These are phyloP conservation scores for Trematomus loennbergii DNA, from an alignment of 2,113 vertebrate species.

Conservation along the genomic window DNA sequence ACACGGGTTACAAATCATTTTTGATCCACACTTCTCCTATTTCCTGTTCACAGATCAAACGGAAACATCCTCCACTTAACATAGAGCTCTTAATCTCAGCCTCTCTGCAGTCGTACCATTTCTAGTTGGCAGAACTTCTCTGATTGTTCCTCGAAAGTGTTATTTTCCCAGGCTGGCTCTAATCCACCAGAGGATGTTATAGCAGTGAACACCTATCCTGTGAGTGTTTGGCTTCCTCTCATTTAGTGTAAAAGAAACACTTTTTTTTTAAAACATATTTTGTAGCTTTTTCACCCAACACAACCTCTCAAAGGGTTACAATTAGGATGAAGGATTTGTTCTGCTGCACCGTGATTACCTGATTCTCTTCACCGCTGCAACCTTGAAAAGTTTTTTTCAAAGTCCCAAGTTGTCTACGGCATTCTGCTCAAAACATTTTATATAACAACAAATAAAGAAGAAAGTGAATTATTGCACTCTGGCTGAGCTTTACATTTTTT, in stretches of 20 bases:
- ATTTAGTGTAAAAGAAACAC: constrained; percentile 30
- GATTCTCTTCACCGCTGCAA: constrained; percentile 6
- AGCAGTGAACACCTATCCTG: constrained; percentile 77
- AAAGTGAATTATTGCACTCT: constrained; percentile 49
- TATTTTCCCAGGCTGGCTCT: constrained; percentile 25
- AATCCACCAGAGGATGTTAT: constrained; percentile 66
- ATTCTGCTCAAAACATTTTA: constrained; percentile 34
- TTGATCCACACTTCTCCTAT: background rate
- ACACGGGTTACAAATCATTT: background rate
- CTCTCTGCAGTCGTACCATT: background rate
- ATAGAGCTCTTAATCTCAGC: background rate
- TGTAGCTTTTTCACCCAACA: constrained; percentile 1
- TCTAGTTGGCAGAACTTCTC: constrained; percentile 17
- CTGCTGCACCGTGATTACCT: constrained; percentile 11
- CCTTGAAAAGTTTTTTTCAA: constrained; percentile 57
- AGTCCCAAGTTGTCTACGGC: constrained; percentile 24
- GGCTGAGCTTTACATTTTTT: constrained; percentile 34
- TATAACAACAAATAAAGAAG: constrained; percentile 8
- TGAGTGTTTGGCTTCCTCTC: constrained; percentile 51
- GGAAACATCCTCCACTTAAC: background rate
- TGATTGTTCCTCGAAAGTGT: constrained; percentile 26
- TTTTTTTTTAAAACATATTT: background rate
- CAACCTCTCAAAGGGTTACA: constrained; percentile 7
- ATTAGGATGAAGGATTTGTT: constrained; percentile 32
- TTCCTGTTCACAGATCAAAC: background rate